Percentiles rank a stretch among this genome's conserved stretches.
phyloP scores from a whole-genome alignment of 2,888 invertebrate species.

The Diploptera punctata region DNA sequence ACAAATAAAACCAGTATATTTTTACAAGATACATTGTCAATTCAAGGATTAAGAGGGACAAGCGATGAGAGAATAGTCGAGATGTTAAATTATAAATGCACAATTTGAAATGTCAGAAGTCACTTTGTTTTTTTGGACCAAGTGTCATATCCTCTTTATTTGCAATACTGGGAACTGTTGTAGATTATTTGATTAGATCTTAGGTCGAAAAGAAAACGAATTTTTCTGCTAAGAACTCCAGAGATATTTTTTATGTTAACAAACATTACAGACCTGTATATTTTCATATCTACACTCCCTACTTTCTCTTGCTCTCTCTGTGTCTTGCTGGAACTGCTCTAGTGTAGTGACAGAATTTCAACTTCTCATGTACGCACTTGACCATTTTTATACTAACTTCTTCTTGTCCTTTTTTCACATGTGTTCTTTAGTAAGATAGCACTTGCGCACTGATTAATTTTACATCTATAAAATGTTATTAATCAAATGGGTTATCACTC shows the following conservation, averaged over 20 bases:
- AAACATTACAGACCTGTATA: neutral
- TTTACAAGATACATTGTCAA: no score
- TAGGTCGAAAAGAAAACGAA: neutral
- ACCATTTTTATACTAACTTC: slow-evolving; percentile 14
- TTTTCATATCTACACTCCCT: neutral
- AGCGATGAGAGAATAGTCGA: no score
- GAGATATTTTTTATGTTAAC: slow-evolving; percentile 3
- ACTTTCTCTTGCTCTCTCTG: neutral
- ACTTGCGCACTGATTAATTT: neutral
- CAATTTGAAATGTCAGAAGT: neutral
- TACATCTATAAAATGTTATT: neutral
- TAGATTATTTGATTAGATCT: neutral
- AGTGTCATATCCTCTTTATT: neutral
- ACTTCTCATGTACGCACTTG: neutral
- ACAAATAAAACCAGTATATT: no score
- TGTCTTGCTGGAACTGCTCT: neutral
- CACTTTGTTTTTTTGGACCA: no score
- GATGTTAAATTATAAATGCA: no score
- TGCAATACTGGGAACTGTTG: neutral
- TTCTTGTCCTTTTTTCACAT: neutral
- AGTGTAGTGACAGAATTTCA: neutral
- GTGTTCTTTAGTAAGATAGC: neutral
- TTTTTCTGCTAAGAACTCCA: neutral
- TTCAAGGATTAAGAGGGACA: no score
- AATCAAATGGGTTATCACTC: no score